Evolutionary conservation across 2,797 vertebrate species (phyloP).

Genomic region (Hephaestus fuliginosus): DNA sequence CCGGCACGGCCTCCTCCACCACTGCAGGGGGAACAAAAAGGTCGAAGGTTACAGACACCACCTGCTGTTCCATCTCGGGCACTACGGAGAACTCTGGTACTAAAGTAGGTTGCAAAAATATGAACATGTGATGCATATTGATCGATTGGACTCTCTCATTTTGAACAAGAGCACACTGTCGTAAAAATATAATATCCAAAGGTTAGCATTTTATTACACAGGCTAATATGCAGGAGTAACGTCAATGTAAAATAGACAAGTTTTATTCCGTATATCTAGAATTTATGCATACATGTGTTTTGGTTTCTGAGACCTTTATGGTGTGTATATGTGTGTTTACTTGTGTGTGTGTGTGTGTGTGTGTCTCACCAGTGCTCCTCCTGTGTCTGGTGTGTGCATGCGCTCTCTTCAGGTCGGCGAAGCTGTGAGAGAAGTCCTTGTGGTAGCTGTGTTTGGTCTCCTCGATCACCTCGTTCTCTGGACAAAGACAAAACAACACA

Average conservation of each 20-base stretch:
- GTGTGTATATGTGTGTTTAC: conserved; percentile 19
- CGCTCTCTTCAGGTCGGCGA: conserved; percentile 86
- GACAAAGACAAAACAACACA: conserved; percentile 64
- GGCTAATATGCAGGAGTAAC: background rate
- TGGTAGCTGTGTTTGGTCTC: conserved; percentile 88
- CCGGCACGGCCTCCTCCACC: conserved; percentile 93
- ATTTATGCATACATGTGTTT: background rate
- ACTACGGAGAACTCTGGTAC: background rate
- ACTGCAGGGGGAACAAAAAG: conserved; percentile 40
- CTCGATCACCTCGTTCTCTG: conserved; percentile 87
- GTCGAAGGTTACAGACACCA: conserved; percentile 1
- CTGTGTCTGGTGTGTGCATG: conserved; percentile 89
- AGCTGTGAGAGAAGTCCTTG: conserved; percentile 86
- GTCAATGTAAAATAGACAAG: background rate
- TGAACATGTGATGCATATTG: background rate
- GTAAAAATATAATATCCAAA: background rate
- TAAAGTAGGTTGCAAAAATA: background rate
- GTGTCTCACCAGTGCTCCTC: conserved; percentile 91
- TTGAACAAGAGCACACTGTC: background rate
- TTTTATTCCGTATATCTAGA: background rate
- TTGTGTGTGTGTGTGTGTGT: conserved; percentile 40
- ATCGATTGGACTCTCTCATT: too few species aligned
- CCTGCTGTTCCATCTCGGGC: background rate
- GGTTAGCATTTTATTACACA: background rate
- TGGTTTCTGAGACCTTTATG: background rate